phyloP scores from a whole-genome alignment of 2,797 vertebrate species.

The Neosalanx taihuensis region DNA sequence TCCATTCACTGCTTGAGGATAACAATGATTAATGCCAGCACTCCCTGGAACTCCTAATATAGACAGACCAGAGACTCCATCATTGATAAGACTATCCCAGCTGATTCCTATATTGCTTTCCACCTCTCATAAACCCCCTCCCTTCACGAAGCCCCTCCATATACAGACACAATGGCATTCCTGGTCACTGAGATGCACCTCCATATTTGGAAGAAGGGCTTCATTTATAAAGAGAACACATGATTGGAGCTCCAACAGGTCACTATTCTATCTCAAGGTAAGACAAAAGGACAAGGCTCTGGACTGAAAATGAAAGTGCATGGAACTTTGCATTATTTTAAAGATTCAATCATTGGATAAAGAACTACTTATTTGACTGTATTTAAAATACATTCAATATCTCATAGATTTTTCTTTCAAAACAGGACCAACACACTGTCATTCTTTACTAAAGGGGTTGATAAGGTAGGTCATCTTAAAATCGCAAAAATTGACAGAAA shows the following conservation, averaged over 20 bases:
- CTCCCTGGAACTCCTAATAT: conserved; percentile 62
- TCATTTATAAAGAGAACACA: conserved; percentile 70
- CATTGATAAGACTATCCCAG: conserved; percentile 58
- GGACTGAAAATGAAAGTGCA: not conserved
- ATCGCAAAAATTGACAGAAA: not conserved
- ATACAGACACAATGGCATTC: conserved; percentile 70
- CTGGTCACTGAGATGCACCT: conserved; percentile 51
- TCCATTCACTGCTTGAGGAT: conserved; percentile 56
- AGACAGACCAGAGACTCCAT: conserved; percentile 50
- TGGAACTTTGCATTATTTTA: not conserved
- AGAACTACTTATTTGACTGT: not conserved
- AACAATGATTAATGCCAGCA: conserved; percentile 60
- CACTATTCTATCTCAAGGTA: conserved; percentile 70
- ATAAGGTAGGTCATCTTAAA: conserved; percentile 58
- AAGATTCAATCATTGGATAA: not conserved
- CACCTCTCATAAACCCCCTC: conserved; percentile 58
- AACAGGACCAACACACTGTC: conserved; percentile 50
- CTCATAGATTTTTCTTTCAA: conserved; percentile 32
- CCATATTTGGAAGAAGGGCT: conserved; percentile 72
- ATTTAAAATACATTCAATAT: conserved; percentile 9
- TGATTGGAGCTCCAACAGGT: conserved; percentile 58
- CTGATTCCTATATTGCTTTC: conserved; percentile 68
- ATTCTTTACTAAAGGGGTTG: conserved; percentile 32
- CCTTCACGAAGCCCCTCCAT: conserved; percentile 43
- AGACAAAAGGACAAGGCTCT: conserved; percentile 22